phyloP scores from a whole-genome alignment of 2,797 vertebrate genomes.

The Semotilus atromaculatus region DNA sequence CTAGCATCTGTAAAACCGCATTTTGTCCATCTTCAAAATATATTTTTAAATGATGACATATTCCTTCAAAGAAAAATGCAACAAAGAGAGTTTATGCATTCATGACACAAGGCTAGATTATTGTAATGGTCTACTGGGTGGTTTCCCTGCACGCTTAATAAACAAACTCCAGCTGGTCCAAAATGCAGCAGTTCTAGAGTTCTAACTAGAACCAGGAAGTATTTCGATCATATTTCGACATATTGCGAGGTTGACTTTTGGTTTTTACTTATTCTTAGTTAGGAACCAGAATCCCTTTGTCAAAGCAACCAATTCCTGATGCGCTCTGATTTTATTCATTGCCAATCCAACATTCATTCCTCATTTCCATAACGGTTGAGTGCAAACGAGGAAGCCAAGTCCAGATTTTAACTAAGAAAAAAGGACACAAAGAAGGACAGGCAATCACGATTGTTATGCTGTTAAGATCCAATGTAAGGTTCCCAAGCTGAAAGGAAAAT shows the following conservation, averaged over 20 bases:
- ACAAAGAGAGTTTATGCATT: no score
- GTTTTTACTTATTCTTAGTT: background rate
- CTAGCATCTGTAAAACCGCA: no score
- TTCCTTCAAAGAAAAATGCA: no score
- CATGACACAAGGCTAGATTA: no score
- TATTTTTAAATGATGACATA: no score
- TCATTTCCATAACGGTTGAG: conserved; percentile 33
- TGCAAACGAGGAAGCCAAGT: conserved; percentile 16
- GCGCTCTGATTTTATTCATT: conserved; percentile 17
- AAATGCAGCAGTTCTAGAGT: no score
- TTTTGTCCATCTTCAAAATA: no score
- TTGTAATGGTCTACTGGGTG: no score
- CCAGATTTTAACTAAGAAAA: conserved; percentile 16
- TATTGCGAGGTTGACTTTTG: background rate
- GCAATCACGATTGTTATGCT: conserved; percentile 48
- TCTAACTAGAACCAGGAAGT: no score
- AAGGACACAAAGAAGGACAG: background rate
- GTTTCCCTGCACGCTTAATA: no score
- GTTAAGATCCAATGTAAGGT: conserved; percentile 53
- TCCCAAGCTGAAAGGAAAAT: conserved; percentile 33
- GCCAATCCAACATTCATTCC: conserved; percentile 11
- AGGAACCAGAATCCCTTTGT: conserved; percentile 4
- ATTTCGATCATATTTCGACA: no score
- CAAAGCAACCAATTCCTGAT: conserved; percentile 23
- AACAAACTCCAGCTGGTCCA: no score